phyloP scores from a whole-genome alignment of 2,888 invertebrate genomes.

The Caenorhabditis panamensis region DNA sequence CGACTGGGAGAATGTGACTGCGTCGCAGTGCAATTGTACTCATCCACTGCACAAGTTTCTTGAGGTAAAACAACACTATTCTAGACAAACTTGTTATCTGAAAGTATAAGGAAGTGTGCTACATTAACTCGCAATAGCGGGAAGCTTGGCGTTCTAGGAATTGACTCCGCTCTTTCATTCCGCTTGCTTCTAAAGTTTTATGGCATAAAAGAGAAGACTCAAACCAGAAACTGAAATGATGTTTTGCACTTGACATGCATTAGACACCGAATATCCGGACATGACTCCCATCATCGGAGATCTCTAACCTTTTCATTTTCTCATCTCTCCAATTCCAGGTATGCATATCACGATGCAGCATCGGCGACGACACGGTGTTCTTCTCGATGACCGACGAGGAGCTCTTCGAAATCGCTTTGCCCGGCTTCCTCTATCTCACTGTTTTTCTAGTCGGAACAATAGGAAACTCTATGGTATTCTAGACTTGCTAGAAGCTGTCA shows the following conservation, averaged over 20 bases:
- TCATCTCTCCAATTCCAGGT: slow-evolving; percentile 42
- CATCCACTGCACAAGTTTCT: slow-evolving; percentile 64
- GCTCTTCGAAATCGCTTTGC: slow-evolving; percentile 70
- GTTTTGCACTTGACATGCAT: not conserved
- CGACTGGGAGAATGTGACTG: slow-evolving; percentile 65
- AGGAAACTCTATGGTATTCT: slow-evolving; percentile 74
- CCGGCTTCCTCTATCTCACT: slow-evolving; percentile 72
- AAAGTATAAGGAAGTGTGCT: too few relatives aligned
- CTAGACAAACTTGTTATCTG: too few relatives aligned
- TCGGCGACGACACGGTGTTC: slow-evolving; percentile 44
- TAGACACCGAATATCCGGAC: not conserved
- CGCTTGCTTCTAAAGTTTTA: too few relatives aligned
- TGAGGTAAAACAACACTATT: too few relatives aligned
- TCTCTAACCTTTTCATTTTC: too few relatives aligned
- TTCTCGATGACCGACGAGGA: slow-evolving; percentile 65
- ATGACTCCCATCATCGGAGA: not conserved
- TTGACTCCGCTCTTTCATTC: too few relatives aligned
- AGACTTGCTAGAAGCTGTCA: not conserved
- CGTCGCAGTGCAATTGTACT: slow-evolving; percentile 60
- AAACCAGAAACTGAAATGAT: not conserved
- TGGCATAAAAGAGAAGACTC: not conserved
- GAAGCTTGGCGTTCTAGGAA: too few relatives aligned
- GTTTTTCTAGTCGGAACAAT: slow-evolving; percentile 75
- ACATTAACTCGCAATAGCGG: too few relatives aligned
- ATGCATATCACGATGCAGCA: slow-evolving; percentile 51